Conservation (phyloP, 2,797 vertebrate species). For the Bradypodion ventrale region DNA sequence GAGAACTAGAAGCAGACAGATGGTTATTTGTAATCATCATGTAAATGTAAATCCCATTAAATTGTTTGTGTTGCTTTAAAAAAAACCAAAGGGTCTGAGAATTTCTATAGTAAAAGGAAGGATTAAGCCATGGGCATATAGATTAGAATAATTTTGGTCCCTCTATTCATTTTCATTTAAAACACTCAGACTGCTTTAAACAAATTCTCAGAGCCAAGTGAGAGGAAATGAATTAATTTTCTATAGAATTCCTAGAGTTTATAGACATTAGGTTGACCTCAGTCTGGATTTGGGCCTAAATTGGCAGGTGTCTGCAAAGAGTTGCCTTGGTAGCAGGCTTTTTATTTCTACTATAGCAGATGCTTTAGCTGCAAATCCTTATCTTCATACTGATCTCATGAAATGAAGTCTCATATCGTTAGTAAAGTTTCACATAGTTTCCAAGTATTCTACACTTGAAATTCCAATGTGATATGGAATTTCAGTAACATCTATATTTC, state of each 20-base stretch:
- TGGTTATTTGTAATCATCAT: slow-evolving; percentile 77
- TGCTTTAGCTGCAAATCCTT: neutral
- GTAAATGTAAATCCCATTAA: slow-evolving; percentile 76
- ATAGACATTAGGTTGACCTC: slow-evolving; percentile 32
- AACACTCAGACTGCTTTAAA: slow-evolving; percentile 39
- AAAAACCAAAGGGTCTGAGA: slow-evolving; percentile 33
- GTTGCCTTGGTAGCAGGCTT: slow-evolving; percentile 42
- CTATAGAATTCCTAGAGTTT: slow-evolving; percentile 55
- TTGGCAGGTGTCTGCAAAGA: slow-evolving; percentile 60
- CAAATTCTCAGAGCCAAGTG: slow-evolving; percentile 24
- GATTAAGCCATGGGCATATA: slow-evolving; percentile 54
- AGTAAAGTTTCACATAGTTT: neutral
- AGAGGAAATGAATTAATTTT: slow-evolving; percentile 45
- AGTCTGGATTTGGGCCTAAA: slow-evolving; percentile 53
- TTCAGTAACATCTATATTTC: neutral
- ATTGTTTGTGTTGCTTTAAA: slow-evolving; percentile 38
- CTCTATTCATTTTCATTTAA: slow-evolving; percentile 5
- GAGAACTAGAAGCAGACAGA: slow-evolving; percentile 75
- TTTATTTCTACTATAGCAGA: slow-evolving; percentile 39
- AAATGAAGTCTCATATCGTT: neutral
- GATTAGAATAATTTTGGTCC: slow-evolving; percentile 54
- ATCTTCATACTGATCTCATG: neutral
- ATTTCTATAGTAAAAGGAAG: slow-evolving; percentile 53
- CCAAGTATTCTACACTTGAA: fast-evolving
- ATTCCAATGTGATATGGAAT: neutral